Evolutionary conservation across 2,888 invertebrate species (phyloP).

Genomic region (Epinotia brunnichana): DNA sequence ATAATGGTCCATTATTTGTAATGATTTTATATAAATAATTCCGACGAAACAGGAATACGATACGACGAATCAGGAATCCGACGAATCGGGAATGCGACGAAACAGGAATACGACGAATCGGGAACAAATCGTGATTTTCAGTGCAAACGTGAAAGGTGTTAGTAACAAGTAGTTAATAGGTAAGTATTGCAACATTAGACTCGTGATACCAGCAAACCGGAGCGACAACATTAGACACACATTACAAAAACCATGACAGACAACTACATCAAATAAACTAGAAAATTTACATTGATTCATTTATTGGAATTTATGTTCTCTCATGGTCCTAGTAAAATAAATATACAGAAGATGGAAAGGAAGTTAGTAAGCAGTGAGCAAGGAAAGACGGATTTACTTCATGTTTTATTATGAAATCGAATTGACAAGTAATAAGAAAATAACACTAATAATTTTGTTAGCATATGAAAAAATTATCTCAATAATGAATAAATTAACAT

Average conservation of each 20-base stretch:
- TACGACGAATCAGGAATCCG: too few species aligned
- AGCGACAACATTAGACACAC: not conserved
- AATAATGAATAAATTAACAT: slow-evolving; percentile 52
- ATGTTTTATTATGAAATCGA: slow-evolving; percentile 67
- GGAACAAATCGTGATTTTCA: too few species aligned
- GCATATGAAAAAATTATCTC: slow-evolving; percentile 65
- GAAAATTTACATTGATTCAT: not conserved
- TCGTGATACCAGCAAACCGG: not conserved
- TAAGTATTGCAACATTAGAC: too few species aligned
- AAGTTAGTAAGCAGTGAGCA: slow-evolving; percentile 53
- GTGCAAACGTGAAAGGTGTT: not conserved
- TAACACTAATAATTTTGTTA: slow-evolving; percentile 71
- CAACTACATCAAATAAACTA: not conserved
- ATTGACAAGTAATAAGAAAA: slow-evolving; percentile 68
- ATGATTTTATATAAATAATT: too few species aligned
- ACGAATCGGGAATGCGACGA: too few species aligned
- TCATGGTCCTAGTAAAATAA: slow-evolving; percentile 5
- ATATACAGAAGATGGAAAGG: not conserved
- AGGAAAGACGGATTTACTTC: slow-evolving; percentile 70
- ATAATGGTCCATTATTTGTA: too few species aligned
- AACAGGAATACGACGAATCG: too few species aligned
- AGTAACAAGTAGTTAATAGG: not conserved
- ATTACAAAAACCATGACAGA: slow-evolving; percentile 3
- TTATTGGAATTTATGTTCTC: not conserved
- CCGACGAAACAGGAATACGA: too few species aligned